Conservation (phyloP, 2,113 vertebrate genomes). For the Ptyas mucosa region DNA sequence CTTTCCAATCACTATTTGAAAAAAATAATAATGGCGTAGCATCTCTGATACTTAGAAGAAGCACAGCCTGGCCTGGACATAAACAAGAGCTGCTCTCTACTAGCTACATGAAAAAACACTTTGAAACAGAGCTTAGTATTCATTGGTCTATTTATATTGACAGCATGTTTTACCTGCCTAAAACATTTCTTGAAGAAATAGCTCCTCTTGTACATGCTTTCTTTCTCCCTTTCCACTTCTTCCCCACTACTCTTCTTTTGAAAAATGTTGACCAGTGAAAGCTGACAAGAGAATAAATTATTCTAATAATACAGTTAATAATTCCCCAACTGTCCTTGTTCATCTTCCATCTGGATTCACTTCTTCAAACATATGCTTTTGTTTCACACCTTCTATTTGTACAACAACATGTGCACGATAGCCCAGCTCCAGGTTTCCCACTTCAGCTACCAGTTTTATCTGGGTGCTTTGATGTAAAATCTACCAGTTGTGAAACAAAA, state of each 20-base stretch:
- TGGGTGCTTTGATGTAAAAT: slow-evolving; percentile 54
- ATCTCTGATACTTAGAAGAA: not conserved
- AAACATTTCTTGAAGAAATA: not conserved
- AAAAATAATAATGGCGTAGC: not conserved
- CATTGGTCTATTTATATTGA: slow-evolving; percentile 24
- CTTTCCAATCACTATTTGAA: not conserved
- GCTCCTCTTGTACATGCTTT: slow-evolving; percentile 14
- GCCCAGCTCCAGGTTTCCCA: slow-evolving; percentile 37
- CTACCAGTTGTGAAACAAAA: slow-evolving; percentile 39
- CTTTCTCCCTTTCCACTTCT: not conserved
- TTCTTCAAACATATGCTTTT: slow-evolving; percentile 5
- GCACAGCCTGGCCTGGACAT: not conserved
- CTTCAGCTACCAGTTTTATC: slow-evolving; percentile 59
- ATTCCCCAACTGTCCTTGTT: not conserved
- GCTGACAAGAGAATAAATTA: not conserved
- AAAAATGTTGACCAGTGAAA: not conserved
- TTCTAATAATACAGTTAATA: not conserved
- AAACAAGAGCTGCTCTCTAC: not conserved
- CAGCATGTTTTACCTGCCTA: slow-evolving; percentile 31
- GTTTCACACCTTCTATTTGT: slow-evolving; percentile 10
- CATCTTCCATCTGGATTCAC: slow-evolving; percentile 12
- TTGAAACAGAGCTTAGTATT: slow-evolving; percentile 39
- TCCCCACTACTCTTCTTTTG: not conserved
- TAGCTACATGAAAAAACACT: slow-evolving; percentile 27
- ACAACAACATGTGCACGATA: slow-evolving; percentile 17